Evolutionary conservation across 37 sponge, comb jelly and placozoan genomes (phyloP).

Genomic region (Spongilla lacustris): DNA sequence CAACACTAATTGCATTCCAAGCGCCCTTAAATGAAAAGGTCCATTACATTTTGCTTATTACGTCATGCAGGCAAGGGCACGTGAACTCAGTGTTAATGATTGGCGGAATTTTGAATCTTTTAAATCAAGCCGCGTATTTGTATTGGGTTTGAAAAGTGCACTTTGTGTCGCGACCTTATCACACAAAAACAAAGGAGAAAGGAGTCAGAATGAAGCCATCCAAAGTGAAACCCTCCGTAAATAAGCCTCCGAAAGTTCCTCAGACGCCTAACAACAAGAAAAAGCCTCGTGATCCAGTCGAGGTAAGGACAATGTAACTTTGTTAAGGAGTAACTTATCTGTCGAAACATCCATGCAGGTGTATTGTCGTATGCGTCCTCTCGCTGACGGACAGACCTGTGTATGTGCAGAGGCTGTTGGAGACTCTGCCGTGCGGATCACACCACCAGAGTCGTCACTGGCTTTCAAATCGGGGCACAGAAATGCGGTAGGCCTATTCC

Average conservation of each 20-base stretch:
- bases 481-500: slow-evolving; percentile 56
- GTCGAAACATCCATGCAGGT: slow-evolving; percentile 74
- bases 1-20: no score
- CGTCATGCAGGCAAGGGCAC: no score
- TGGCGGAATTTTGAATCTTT: not conserved
- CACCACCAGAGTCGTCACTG: slow-evolving; percentile 75
- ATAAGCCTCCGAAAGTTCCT: slow-evolving; percentile 7
- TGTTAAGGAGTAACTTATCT: not conserved
- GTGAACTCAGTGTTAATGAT: not conserved
- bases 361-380: slow-evolving; percentile 91
- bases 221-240: slow-evolving; percentile 19
- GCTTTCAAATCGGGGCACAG: slow-evolving; percentile 83
- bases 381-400: slow-evolving; percentile 64
- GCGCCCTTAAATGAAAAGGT: no score
- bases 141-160: not conserved
- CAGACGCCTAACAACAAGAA: slow-evolving; percentile 12
- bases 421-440: slow-evolving; percentile 64
- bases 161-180: slow-evolving; percentile 1
- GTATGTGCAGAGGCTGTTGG: slow-evolving; percentile 56
- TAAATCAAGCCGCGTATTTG: no score
- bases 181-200: not conserved
- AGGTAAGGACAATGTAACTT: slow-evolving; percentile 33
- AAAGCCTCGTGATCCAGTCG: slow-evolving; percentile 60
- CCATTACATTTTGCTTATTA: no score
- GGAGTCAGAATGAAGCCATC: slow-evolving; percentile 31